These are phyloP conservation scores for Myotis davidii DNA, from an alignment of 2,113 vertebrate species.

Conservation along the genomic window DNA sequence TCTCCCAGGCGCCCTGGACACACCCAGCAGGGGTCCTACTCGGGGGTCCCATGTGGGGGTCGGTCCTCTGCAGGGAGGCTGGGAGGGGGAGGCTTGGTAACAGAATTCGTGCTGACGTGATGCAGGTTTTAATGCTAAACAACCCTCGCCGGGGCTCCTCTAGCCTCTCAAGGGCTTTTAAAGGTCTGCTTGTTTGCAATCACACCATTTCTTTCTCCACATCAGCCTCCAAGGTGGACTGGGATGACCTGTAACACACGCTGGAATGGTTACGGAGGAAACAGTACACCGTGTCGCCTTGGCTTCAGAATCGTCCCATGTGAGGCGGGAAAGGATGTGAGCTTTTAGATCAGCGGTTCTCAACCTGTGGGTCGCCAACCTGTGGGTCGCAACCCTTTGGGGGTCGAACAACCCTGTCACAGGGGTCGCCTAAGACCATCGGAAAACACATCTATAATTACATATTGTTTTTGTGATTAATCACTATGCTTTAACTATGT, in stretches of 20 bases:
- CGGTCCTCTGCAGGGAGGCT: constrained; percentile 54
- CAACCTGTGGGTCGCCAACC: no score
- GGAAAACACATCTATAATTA: no score
- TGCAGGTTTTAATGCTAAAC: constrained; percentile 64
- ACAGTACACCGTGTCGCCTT: not conserved
- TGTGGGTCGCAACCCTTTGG: no score
- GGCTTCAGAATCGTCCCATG: constrained; percentile 20
- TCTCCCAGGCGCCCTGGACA: not conserved
- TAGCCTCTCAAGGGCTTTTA: constrained; percentile 46
- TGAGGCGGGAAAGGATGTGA: not conserved
- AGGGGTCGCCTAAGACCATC: no score
- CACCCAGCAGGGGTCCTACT: no score
- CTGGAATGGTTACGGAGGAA: not conserved
- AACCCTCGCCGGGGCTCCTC: constrained; percentile 22
- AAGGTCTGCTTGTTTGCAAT: constrained; percentile 38
- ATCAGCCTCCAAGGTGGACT: not conserved
- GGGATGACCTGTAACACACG: not conserved
- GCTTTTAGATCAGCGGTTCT: not conserved
- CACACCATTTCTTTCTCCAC: not conserved
- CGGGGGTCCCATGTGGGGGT: no score
- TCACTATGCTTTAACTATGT: no score
- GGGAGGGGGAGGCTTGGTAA: constrained; percentile 52
- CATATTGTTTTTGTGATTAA: no score
- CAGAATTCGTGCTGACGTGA: constrained; percentile 69
- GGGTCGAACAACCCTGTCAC: no score